A percentile compares a stretch with the other conserved stretches of the same genome.
Evolutionary conservation across 2,888 invertebrate genomes (phyloP).

Genomic region (Callimorpha dominula): DNA sequence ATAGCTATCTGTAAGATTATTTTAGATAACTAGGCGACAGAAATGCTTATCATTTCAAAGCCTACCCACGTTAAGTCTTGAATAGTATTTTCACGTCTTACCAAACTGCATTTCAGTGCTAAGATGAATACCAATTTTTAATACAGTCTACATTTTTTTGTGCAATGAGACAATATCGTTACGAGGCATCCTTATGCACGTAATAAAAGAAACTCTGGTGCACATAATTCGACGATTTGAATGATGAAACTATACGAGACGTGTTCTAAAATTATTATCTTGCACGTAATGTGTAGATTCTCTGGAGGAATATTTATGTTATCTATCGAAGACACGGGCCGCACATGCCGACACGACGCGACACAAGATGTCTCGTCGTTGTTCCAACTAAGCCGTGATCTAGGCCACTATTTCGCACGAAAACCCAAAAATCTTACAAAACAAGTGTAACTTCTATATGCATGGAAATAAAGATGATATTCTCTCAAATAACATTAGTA

Average conservation of each 20-base stretch:
- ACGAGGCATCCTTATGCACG: slow-evolving; percentile 24
- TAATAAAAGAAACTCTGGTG: slow-evolving; percentile 10
- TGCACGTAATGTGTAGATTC: slow-evolving; percentile 32
- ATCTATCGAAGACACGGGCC: slow-evolving; percentile 74
- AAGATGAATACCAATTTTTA: slow-evolving; percentile 48
- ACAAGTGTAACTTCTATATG: slow-evolving; percentile 15
- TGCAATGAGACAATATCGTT: slow-evolving; percentile 23
- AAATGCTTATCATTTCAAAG: slow-evolving; percentile 43
- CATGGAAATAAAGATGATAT: slow-evolving; percentile 18
- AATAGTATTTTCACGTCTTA: slow-evolving; percentile 43
- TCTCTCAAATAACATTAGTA: slow-evolving; percentile 25
- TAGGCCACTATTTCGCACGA: slow-evolving; percentile 65
- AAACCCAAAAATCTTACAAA: slow-evolving; percentile 36
- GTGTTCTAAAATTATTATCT: slow-evolving; percentile 20
- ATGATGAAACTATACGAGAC: slow-evolving; percentile 17
- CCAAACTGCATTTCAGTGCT: slow-evolving; percentile 42
- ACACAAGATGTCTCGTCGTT: slow-evolving; percentile 53
- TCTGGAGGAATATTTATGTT: slow-evolving; percentile 66
- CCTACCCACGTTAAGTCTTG: slow-evolving; percentile 40
- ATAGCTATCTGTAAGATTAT: slow-evolving; percentile 41
- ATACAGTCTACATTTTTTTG: slow-evolving; percentile 11
- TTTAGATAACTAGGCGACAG: slow-evolving; percentile 42
- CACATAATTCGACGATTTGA: slow-evolving; percentile 17
- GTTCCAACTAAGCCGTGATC: slow-evolving; percentile 64
- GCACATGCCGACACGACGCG: slow-evolving; percentile 68